Evolutionary conservation across 53 echinoderm and acorn worm genomes (phyloP).

Genomic region (Pentamera pediparva): DNA sequence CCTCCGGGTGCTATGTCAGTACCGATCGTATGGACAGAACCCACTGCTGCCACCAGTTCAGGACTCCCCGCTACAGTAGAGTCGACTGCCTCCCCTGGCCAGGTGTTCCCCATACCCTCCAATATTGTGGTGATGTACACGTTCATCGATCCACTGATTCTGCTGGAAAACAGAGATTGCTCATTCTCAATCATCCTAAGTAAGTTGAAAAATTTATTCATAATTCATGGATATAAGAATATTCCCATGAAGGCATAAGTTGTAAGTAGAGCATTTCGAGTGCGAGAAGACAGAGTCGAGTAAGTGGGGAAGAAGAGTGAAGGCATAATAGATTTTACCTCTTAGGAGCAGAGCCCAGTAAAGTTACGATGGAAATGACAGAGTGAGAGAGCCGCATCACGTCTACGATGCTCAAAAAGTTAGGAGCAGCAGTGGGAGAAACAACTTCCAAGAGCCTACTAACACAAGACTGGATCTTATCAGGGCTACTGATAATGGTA

Average conservation of each 20-base stretch:
- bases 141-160: conserved; percentile 17
- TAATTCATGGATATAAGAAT: background rate
- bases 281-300: too few species aligned
- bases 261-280: background rate
- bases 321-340: too few species aligned
- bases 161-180: background rate
- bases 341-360: too few species aligned
- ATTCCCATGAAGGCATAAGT: background rate
- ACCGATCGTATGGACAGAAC: conserved; percentile 7
- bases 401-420: too few species aligned
- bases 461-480: too few species aligned
- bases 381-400: too few species aligned
- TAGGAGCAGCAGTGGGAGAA: too few species aligned
- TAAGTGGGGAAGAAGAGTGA: too few species aligned
- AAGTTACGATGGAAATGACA: too few species aligned
- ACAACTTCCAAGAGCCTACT: too few species aligned
- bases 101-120: background rate
- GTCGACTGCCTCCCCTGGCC: background rate
- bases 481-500: too few species aligned
- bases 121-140: conserved; percentile 1
- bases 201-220: background rate
- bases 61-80: background rate
- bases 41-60: conserved; percentile 18
- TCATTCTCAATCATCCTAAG: conserved; percentile 4
- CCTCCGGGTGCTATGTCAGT: background rate